Percentiles rank a stretch among this genome's conserved stretches.
Evolutionary conservation across 1,140 invertebrate species (phyloP).

Genomic region (Hetaerina americana): DNA sequence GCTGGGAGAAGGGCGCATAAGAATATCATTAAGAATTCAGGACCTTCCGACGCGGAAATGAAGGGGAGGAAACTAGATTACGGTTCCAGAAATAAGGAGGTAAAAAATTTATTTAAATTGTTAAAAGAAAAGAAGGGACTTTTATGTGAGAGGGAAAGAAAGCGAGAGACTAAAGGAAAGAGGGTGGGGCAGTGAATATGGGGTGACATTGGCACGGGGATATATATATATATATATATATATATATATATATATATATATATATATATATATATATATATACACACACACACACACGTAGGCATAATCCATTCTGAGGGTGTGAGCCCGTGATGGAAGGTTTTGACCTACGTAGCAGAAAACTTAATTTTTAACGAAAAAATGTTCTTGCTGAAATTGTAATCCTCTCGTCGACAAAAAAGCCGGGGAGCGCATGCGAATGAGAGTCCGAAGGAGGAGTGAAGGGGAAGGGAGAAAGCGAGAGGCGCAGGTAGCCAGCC

Average conservation of each 20-base stretch:
- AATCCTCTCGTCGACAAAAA: too few relatives aligned
- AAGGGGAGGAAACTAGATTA: background rate
- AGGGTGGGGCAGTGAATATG: too few relatives aligned
- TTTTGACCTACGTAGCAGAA: background rate
- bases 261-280: too few relatives aligned
- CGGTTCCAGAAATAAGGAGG: background rate
- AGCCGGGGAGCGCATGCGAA: too few relatives aligned
- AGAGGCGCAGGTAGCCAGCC: too few relatives aligned
- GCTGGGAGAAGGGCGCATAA: background rate
- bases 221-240: too few relatives aligned
- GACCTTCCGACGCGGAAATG: background rate
- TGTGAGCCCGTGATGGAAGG: background rate
- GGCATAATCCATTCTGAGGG: background rate
- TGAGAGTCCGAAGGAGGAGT: too few relatives aligned
- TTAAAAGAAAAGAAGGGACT: background rate
- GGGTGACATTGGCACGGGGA: too few relatives aligned
- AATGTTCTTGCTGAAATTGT: too few relatives aligned
- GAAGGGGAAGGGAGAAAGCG: too few relatives aligned
- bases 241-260: too few relatives aligned
- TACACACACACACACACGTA: background rate
- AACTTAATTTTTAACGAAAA: too few relatives aligned
- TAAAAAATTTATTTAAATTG: background rate
- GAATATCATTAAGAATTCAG: background rate
- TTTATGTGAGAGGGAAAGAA: background rate
- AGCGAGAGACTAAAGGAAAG: background rate